These are phyloP conservation scores for Scotopteryx bipunctaria DNA, from an alignment of 2,888 invertebrate species.

Conservation along the genomic window DNA sequence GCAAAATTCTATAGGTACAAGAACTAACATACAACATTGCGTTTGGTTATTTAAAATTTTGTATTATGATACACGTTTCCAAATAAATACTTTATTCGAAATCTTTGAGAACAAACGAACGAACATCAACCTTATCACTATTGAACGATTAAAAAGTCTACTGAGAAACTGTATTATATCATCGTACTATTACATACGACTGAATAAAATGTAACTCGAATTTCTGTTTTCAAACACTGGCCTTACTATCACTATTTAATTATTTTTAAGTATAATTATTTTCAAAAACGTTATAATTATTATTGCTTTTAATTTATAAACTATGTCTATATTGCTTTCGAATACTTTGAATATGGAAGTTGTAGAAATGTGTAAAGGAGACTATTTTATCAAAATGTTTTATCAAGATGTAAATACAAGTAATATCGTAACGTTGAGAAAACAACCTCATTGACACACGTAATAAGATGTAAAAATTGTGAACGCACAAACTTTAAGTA, in stretches of 20 bases:
- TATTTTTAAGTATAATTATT: slow-evolving; percentile 43
- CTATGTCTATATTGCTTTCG: slow-evolving; percentile 40
- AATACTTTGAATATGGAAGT: slow-evolving; percentile 39
- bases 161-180: slow-evolving; percentile 6
- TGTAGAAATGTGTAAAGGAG: slow-evolving; percentile 25
- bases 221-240: slow-evolving; percentile 69
- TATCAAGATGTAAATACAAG: slow-evolving; percentile 7
- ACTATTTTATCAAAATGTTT: slow-evolving; percentile 42
- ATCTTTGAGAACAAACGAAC: neutral
- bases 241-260: slow-evolving; percentile 66
- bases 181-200: slow-evolving; percentile 10
- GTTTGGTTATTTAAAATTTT: slow-evolving; percentile 35
- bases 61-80: slow-evolving; percentile 49
- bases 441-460: slow-evolving; percentile 41
- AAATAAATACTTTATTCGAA: slow-evolving; percentile 39
- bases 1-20: too few relatives aligned
- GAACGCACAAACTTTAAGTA: slow-evolving; percentile 29
- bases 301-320: slow-evolving; percentile 45
- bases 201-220: slow-evolving; percentile 30
- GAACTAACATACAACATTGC: too few relatives aligned
- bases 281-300: slow-evolving; percentile 44
- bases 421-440: slow-evolving; percentile 35
- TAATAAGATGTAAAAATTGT: slow-evolving; percentile 30
- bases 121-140: slow-evolving; percentile 17
- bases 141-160: slow-evolving; percentile 19